phyloP scores from a whole-genome alignment of 2,113 vertebrate genomes.

The Cichladusa arquata region DNA sequence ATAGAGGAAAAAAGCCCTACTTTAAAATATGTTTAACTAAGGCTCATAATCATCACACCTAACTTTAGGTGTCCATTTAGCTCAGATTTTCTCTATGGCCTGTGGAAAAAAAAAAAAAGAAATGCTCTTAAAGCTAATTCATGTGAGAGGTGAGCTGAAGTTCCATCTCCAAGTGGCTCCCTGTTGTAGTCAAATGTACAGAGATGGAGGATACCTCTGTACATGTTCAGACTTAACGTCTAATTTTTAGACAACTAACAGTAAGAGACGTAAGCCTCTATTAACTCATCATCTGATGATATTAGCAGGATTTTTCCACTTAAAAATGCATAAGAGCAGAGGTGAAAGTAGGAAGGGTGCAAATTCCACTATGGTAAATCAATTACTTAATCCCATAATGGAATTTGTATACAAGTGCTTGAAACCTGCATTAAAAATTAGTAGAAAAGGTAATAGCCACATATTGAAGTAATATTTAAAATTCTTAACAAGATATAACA shows the following conservation, averaged over 20 bases:
- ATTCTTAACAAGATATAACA: background rate
- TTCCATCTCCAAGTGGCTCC: background rate
- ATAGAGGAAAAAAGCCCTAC: background rate
- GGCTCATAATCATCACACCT: background rate
- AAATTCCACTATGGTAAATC: background rate
- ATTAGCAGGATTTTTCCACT: background rate
- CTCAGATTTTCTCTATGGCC: background rate
- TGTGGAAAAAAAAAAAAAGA: background rate
- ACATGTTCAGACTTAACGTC: background rate
- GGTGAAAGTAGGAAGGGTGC: background rate
- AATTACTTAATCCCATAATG: background rate
- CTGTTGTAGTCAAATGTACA: background rate
- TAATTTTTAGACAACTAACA: background rate
- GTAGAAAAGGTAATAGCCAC: background rate
- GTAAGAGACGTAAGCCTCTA: background rate
- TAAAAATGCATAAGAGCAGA: background rate
- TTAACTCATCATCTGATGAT: background rate
- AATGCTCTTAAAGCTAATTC: background rate
- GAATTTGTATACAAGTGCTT: background rate
- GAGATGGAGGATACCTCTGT: background rate
- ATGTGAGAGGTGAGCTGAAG: background rate
- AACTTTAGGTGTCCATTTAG: background rate
- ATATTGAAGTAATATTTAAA: background rate
- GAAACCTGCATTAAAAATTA: background rate
- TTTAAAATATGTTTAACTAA: background rate